phyloP scores from a whole-genome alignment of 2,797 vertebrate genomes.

The Xerus rutilus region DNA sequence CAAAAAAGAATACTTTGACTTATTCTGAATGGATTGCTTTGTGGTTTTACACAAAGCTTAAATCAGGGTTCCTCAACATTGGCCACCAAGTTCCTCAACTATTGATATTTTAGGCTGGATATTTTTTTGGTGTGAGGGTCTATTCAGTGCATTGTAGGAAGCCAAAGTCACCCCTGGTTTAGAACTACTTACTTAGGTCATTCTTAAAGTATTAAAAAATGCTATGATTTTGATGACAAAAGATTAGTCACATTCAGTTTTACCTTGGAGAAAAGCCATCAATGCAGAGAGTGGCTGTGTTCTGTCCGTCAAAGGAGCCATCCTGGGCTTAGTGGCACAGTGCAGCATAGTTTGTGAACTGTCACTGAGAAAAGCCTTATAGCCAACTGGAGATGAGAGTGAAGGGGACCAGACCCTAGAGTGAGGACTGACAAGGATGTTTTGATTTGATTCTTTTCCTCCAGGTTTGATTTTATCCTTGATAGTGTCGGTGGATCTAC shows the following conservation, averaged over 20 bases:
- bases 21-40: not conserved
- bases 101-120: not conserved
- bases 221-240: not conserved
- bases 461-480: constrained; percentile 96
- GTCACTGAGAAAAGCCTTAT: not conserved
- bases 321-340: not conserved
- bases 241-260: not conserved
- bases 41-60: not conserved
- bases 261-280: not conserved
- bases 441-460: constrained; percentile 53
- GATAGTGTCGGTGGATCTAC: constrained; percentile 96
- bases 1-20: not conserved
- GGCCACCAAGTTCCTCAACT: not conserved
- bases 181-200: not conserved
- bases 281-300: not conserved
- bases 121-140: not conserved
- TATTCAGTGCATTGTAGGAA: not conserved
- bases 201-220: constrained; percentile 63
- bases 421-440: not conserved
- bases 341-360: not conserved
- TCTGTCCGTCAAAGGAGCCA: not conserved
- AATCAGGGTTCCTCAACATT: not conserved
- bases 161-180: not conserved
- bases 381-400: not conserved
- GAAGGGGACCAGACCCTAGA: not conserved